These are phyloP conservation scores for Eutolmus rufibarbis DNA, from an alignment of 2,888 invertebrate genomes.

Conservation along the genomic window DNA sequence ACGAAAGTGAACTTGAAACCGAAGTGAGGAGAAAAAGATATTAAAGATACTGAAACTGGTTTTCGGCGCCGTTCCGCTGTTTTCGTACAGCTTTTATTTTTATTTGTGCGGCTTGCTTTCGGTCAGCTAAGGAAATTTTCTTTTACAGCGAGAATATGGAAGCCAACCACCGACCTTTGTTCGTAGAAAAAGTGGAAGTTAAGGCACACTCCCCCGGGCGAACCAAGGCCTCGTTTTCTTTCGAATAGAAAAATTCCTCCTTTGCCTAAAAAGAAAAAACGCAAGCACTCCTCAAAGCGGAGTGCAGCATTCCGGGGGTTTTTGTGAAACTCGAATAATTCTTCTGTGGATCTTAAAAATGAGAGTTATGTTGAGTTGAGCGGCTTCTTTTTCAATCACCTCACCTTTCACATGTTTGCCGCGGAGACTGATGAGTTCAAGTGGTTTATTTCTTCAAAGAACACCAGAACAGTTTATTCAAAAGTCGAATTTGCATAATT, in stretches of 20 bases:
- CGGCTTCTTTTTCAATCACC: background rate
- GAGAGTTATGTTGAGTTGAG: background rate
- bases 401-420: background rate
- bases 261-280: background rate
- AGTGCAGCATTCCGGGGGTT: background rate
- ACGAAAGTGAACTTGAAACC: slow-evolving; percentile 21
- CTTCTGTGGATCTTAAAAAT: background rate
- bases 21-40: background rate
- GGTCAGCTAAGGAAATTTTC: background rate
- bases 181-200: background rate
- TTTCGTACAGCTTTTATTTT: background rate
- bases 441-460: background rate
- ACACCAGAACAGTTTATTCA: background rate
- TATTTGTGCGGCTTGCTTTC: background rate
- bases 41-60: slow-evolving; percentile 5
- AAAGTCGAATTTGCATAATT: too few relatives aligned
- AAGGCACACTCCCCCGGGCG: background rate
- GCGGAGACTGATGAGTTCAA: background rate
- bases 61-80: background rate
- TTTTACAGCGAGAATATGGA: background rate
- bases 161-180: background rate
- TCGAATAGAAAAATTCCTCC: background rate
- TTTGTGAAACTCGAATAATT: background rate
- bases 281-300: background rate
- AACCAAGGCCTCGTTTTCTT: background rate